Base-by-base conservation (phyloP, 2,797 vertebrate genomes). In the Amazona ochrocephala region DNA sequence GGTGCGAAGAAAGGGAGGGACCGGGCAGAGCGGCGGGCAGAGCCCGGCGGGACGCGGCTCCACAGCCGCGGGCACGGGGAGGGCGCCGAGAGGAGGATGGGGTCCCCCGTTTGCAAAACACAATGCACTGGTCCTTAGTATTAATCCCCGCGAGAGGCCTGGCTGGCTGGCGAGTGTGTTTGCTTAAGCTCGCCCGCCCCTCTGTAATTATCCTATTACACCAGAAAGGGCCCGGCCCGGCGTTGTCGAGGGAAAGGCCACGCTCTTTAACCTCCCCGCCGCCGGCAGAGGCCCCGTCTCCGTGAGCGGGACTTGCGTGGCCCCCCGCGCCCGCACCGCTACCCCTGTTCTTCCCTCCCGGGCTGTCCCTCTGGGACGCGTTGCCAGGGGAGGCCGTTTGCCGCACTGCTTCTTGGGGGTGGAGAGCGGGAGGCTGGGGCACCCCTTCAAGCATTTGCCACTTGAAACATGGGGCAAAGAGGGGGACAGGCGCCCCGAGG, bases 91-190 rank as follows among this genome's bases (percentile, higher is more conserved):
- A 16, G 70, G 78, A 84, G 78, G 61, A 19, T 19, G 87, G 92
- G 66, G 13, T 50, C 20, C 0, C 79, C 70, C 61, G 23, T 62
- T 71, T 39, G 62, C 71, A 62, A 65, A 58, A 27, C 93, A 84
- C 91, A 90, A 45, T 17, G 78, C 74, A 2, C 66, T 29, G 19
- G 34, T 73, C 91, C 94, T 90, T 82, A 56, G 37, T 70, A 64
- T 64, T 82, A 85, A 89, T 83, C 76, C 30, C 73, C 34, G 42
- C 15, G 10, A 53, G 88, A 74, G 65, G 73, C 82, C 78, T 4
- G 75, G 48, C 60, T 62, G 41, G 45, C 54, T 80, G 85, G 82
- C 76, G 72, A 89, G 91, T 65, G 87, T 71, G 68, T 95, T 91
- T 51, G 64, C 78, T 87, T 71, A 58, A 82, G 77, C 21, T 34